Evolutionary conservation across 2,888 invertebrate genomes (phyloP).

Genomic region (Cheilosia pagana): DNA sequence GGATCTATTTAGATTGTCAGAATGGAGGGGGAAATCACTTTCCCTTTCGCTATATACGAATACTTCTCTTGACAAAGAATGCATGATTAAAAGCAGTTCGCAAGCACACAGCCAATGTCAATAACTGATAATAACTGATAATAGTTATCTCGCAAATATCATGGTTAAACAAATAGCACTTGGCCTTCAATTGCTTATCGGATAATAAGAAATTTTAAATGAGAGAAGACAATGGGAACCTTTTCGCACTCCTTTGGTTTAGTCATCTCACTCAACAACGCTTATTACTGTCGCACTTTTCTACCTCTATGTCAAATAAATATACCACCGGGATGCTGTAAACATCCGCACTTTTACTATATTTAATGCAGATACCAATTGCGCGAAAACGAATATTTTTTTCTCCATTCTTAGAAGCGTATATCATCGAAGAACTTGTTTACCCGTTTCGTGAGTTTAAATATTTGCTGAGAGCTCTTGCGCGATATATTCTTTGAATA

Average conservation of each 20-base stretch:
- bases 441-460: background rate
- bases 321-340: background rate
- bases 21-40: too few species aligned
- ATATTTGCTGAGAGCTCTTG: slow-evolving; percentile 1
- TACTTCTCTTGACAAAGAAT: too few species aligned
- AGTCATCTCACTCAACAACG: background rate
- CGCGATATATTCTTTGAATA: background rate
- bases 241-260: background rate
- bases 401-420: background rate
- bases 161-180: too few species aligned
- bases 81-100: too few species aligned
- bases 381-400: background rate
- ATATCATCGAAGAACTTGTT: background rate
- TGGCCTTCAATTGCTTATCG: too few species aligned
- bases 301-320: background rate
- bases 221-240: too few species aligned
- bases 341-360: background rate
- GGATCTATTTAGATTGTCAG: too few species aligned
- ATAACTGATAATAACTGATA: too few species aligned
- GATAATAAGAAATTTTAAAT: too few species aligned
- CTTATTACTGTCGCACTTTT: background rate
- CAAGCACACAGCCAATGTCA: too few species aligned
- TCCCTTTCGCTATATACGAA: too few species aligned
- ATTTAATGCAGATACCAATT: background rate
- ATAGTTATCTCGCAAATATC: too few species aligned